A percentile compares a stretch with the other conserved stretches of the same genome.
Evolutionary conservation across 2,888 invertebrate genomes (phyloP).

Genomic region (Mellilla xanthometata): DNA sequence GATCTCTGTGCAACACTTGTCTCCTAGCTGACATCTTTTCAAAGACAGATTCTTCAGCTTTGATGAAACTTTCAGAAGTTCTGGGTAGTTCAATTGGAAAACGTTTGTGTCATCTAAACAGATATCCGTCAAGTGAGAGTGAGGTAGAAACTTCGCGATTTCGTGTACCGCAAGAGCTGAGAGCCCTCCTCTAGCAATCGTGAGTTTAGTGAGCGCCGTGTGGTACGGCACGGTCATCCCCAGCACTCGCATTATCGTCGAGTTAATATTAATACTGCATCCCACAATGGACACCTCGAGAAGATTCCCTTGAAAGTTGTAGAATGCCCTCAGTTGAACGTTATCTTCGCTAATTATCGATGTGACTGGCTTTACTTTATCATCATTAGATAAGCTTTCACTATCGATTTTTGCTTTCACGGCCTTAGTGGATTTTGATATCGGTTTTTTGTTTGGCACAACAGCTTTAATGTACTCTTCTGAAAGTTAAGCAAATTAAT

Average conservation of each 20-base stretch:
- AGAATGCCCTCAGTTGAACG: slow-evolving; percentile 36
- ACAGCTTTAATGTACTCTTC: slow-evolving; percentile 6
- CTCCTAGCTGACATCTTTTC: slow-evolving; percentile 48
- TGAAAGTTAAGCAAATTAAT: slow-evolving; percentile 2
- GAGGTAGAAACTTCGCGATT: slow-evolving; percentile 45
- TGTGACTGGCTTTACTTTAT: neutral
- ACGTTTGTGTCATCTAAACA: slow-evolving; percentile 49
- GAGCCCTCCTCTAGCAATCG: slow-evolving; percentile 38
- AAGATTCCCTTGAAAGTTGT: slow-evolving; percentile 39
- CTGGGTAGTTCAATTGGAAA: slow-evolving; percentile 44
- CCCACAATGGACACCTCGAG: slow-evolving; percentile 43
- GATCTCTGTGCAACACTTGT: slow-evolving; percentile 41
- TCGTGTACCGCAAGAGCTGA: slow-evolving; percentile 37
- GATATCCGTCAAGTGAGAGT: slow-evolving; percentile 54
- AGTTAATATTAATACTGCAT: slow-evolving; percentile 30
- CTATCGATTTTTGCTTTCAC: neutral
- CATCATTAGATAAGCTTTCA: neutral
- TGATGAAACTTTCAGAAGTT: slow-evolving; percentile 42
- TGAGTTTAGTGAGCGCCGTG: slow-evolving; percentile 38
- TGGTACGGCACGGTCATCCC: slow-evolving; percentile 50
- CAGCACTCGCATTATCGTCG: slow-evolving; percentile 45
- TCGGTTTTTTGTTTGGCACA: neutral
- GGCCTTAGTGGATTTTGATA: slow-evolving; percentile 5
- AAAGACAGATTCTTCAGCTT: slow-evolving; percentile 51
- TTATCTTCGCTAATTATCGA: neutral